Evolutionary conservation across 2,888 invertebrate species (phyloP).

Genomic region (Pterostichus madidus): DNA sequence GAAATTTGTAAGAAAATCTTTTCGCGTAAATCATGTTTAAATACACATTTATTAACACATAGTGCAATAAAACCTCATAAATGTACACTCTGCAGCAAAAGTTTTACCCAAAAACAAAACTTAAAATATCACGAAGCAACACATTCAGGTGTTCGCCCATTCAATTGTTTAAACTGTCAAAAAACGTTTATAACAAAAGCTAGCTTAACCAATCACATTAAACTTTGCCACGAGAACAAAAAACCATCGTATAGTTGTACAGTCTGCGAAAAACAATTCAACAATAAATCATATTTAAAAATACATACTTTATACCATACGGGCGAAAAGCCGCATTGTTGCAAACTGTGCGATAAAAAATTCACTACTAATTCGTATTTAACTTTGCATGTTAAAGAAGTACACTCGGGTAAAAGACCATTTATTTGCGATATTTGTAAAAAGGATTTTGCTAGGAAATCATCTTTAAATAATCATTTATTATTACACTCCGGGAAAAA

Average conservation of each 20-base stretch:
- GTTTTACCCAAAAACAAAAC: constrained; percentile 45
- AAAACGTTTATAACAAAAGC: constrained; percentile 22
- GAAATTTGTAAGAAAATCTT: too few relatives aligned
- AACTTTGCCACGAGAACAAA: neutral
- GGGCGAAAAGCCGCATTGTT: constrained; percentile 15
- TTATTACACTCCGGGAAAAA: constrained; percentile 8
- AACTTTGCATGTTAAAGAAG: constrained; percentile 23
- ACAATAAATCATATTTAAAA: constrained; percentile 22
- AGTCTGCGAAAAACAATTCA: constrained; percentile 13
- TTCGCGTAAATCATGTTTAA: too few relatives aligned
- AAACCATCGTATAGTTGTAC: neutral
- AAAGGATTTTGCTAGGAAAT: neutral
- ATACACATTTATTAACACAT: too few relatives aligned
- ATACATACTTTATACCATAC: neutral
- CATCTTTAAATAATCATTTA: constrained; percentile 17
- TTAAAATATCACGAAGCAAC: constrained; percentile 66
- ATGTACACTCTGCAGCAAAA: constrained; percentile 18
- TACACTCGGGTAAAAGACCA: neutral
- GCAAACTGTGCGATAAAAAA: constrained; percentile 19
- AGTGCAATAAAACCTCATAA: neutral
- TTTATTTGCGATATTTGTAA: constrained; percentile 6
- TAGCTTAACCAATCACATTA: constrained; percentile 4
- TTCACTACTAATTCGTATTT: constrained; percentile 21
- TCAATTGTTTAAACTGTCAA: neutral
- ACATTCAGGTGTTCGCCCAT: neutral